Evolutionary conservation across 2,888 invertebrate species (phyloP).

Genomic region (Drosophila dives): DNA sequence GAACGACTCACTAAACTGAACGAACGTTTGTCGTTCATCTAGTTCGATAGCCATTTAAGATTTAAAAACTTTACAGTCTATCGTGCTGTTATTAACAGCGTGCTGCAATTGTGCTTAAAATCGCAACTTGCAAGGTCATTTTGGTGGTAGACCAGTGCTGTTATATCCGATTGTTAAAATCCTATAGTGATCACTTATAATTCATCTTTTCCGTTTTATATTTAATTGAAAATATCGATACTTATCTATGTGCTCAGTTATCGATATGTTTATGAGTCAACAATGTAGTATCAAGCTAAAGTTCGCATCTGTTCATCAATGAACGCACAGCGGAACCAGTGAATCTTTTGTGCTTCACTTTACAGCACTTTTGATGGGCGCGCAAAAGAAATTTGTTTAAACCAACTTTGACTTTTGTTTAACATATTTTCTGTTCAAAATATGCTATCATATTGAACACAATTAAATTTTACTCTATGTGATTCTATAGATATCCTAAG

Average conservation of each 20-base stretch:
- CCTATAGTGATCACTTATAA: not conserved
- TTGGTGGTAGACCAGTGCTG: not conserved
- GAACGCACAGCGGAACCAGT: conserved; percentile 1
- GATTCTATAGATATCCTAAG: not conserved
- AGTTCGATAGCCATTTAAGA: conserved; percentile 6
- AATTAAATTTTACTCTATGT: no score
- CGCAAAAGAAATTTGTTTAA: not conserved
- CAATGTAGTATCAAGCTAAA: conserved; percentile 3
- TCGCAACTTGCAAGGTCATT: not conserved
- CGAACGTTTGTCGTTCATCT: conserved; percentile 10
- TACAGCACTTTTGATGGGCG: conserved; percentile 16
- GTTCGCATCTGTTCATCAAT: conserved; percentile 8
- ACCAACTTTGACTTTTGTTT: not conserved
- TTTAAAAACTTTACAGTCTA: not conserved
- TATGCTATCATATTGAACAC: not conserved
- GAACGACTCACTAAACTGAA: conserved; percentile 40
- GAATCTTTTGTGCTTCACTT: not conserved
- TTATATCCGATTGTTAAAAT: not conserved
- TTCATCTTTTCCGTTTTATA: not conserved
- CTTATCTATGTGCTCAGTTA: not conserved
- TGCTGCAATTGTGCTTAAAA: not conserved
- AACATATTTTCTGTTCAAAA: not conserved
- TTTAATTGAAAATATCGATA: not conserved
- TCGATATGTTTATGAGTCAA: not conserved
- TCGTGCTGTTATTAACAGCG: conserved; percentile 24